phyloP scores from a whole-genome alignment of 2,888 invertebrate species.

The Papilio demoleus region DNA sequence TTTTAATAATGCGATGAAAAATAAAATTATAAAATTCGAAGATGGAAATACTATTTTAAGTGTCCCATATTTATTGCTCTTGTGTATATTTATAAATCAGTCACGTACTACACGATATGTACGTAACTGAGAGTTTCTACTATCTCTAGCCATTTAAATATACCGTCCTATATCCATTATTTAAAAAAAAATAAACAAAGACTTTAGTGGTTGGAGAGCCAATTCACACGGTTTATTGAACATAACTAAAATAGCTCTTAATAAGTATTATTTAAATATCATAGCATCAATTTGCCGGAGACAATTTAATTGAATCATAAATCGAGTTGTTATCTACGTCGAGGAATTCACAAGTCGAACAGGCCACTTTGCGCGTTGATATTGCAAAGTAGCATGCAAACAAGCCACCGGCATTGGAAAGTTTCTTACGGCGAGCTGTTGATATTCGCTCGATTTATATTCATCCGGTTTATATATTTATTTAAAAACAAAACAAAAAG shows the following conservation, averaged over 20 bases:
- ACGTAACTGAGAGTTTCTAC: too few species aligned
- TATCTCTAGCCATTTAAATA: too few species aligned
- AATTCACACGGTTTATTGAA: too few species aligned
- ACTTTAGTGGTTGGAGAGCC: too few species aligned
- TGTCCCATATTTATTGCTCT: too few species aligned
- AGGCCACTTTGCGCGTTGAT: conserved; percentile 2
- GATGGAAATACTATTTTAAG: too few species aligned
- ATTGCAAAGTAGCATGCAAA: conserved; percentile 21
- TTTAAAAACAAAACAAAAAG: not conserved
- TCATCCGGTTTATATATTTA: not conserved
- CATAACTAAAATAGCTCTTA: not conserved
- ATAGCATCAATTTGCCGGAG: not conserved
- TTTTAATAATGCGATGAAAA: too few species aligned
- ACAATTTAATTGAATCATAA: conserved; percentile 28
- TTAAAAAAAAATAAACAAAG: too few species aligned
- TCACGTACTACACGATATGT: too few species aligned
- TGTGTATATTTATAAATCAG: too few species aligned
- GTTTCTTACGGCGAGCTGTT: conserved; percentile 13
- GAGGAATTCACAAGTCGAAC: conserved; percentile 27
- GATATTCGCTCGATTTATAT: not conserved
- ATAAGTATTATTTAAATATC: not conserved
- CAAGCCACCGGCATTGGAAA: conserved; percentile 22
- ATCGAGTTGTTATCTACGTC: conserved; percentile 19
- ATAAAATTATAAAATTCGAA: too few species aligned
- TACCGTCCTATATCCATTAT: too few species aligned